These are phyloP conservation scores for Ciconia nigra DNA, from an alignment of 2,797 vertebrate species.

Conservation along the genomic window DNA sequence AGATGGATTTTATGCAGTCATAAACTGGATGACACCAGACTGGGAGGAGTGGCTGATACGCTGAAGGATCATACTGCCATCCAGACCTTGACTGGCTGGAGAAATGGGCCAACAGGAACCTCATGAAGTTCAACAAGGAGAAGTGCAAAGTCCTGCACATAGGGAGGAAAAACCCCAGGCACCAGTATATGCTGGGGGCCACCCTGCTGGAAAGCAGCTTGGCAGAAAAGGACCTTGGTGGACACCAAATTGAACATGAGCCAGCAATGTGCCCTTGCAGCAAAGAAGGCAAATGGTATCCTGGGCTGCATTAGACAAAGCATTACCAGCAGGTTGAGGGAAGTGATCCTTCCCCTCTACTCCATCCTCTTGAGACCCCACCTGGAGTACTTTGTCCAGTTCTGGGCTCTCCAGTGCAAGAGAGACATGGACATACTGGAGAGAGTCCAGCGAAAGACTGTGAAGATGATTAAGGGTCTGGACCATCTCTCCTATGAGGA, in stretches of 20 bases:
- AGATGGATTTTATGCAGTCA: neutral
- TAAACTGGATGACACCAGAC: neutral
- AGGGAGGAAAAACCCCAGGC: neutral
- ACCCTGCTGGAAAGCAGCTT: neutral
- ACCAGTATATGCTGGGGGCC: neutral
- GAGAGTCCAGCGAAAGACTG: neutral
- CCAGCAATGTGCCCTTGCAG: neutral
- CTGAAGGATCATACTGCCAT: rapidly evolving
- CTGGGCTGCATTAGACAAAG: neutral
- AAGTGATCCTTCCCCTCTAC: neutral
- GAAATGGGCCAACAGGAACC: neutral
- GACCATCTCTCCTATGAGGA: neutral
- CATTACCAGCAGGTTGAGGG: neutral
- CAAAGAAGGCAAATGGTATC: neutral
- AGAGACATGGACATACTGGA: neutral
- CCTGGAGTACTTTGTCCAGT: neutral
- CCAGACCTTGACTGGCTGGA: neutral
- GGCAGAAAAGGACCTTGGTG: neutral
- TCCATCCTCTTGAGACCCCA: neutral
- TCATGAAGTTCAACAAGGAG: neutral
- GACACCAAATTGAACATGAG: neutral
- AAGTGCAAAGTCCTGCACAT: neutral
- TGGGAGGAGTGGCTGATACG: neutral
- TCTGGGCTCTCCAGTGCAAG: neutral
- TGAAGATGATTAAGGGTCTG: neutral